Evolutionary conservation across 2,113 vertebrate species (phyloP).

Genomic region (Mugil cephalus): DNA sequence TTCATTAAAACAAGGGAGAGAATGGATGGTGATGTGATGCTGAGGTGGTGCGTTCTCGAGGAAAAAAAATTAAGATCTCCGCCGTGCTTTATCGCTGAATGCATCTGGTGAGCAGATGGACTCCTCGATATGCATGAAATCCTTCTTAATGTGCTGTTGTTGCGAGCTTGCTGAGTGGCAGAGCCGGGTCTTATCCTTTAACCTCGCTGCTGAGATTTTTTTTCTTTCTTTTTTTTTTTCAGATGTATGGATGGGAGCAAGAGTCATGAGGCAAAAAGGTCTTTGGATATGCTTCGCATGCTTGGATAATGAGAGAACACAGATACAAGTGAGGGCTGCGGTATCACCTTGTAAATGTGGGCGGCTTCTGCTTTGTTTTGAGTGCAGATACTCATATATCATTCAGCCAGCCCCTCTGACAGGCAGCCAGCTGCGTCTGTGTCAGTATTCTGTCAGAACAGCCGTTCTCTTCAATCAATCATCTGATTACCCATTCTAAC

Average conservation of each 20-base stretch:
- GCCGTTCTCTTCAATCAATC: slow-evolving; percentile 75
- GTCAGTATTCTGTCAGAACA: slow-evolving; percentile 75
- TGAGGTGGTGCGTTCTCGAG: slow-evolving; percentile 22
- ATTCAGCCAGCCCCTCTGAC: slow-evolving; percentile 64
- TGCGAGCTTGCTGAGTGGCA: background rate
- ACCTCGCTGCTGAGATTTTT: slow-evolving; percentile 3
- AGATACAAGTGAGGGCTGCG: background rate
- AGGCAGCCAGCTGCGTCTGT: slow-evolving; percentile 77
- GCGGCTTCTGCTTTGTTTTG: slow-evolving; percentile 64
- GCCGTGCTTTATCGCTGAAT: slow-evolving; percentile 2
- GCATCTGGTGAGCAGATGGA: background rate
- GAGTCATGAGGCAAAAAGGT: slow-evolving; percentile 12
- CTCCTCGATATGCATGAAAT: background rate
- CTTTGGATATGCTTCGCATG: slow-evolving; percentile 21
- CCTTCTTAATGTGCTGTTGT: slow-evolving; percentile 2
- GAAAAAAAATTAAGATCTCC: slow-evolving; percentile 29
- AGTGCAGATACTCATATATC: slow-evolving; percentile 60
- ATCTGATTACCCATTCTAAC: slow-evolving; percentile 70
- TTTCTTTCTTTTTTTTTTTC: no score
- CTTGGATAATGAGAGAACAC: slow-evolving; percentile 46
- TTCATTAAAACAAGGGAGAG: slow-evolving; percentile 47
- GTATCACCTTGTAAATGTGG: slow-evolving; percentile 50
- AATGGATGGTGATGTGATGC: slow-evolving; percentile 43
- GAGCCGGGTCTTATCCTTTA: background rate
- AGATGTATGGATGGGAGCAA: background rate